Evolutionary conservation across 35 echinoderm and acorn worm species (phyloP), one percentile per base, ranked within the genome.

Genomic region (Strongylocentrotus purpuratus): DNA sequence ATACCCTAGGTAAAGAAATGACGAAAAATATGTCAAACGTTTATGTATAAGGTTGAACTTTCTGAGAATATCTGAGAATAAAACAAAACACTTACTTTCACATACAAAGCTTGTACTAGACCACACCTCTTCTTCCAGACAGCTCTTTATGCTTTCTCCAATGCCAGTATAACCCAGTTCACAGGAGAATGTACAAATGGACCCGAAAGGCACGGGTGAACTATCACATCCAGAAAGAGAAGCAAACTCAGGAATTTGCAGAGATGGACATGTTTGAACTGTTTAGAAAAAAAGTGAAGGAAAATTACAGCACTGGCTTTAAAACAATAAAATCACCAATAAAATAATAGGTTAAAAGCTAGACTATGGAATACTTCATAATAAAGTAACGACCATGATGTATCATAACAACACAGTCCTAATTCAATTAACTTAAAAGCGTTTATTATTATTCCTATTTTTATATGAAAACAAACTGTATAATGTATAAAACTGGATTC

Each of bases 121-220:
- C 96, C 96, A 97, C n/a, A 94, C 92, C 8, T 94, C 90, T 45
- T 95, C 89, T n/a, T 55, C 94, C n/a, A 32, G 90, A 61, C 96
- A 97, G 28, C 9, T 61, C 46, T 46, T 86, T 45, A 13, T 31
- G 20, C 22, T 41, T 15, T 31, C 61, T 31, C 96, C 96, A 31
- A 41, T 31, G 7, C 55, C 96, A 32, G 50, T 48, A 61, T 95
- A 97, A 9, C 96, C 94, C 48, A 33, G 46, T 14, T 86, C 94
- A 94, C 96, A 97, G 61, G 47, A 93, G 60, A 91, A 97, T 31
- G 89, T 46, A 47, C 96, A 97, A 8, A 52, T 88, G 20, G 96
- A 93, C 1, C 94, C 96, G 20, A 78, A 95, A 46, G 88, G 33
- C 5, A 61, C 88, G 2, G 94, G 90, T 52, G 94, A 48, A 45